These are phyloP conservation scores for Stichopus horrens DNA, from an alignment of 53 echinoderm and acorn worm genomes.

Conservation along the genomic window DNA sequence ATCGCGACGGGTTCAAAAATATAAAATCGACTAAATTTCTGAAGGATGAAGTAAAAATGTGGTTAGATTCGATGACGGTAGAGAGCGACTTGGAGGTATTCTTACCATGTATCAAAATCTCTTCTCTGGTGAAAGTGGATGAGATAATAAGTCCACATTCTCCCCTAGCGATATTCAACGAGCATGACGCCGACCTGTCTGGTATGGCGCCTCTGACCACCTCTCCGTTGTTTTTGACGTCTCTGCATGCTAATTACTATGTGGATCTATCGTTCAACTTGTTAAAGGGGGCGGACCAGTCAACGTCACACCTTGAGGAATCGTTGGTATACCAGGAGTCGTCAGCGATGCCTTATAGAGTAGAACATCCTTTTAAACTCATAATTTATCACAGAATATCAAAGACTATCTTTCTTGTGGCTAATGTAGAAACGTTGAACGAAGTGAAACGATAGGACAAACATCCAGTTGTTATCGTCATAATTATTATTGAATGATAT, in stretches of 20 bases:
- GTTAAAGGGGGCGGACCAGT: neutral
- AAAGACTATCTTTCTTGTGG: neutral
- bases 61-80: neutral
- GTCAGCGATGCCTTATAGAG: neutral
- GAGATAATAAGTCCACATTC: neutral
- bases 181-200: neutral
- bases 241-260: neutral
- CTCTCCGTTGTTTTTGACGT: neutral
- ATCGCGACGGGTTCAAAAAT: neutral
- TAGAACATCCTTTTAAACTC: neutral
- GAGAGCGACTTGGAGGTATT: conserved; percentile 10
- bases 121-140: neutral
- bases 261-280: neutral
- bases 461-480: no score
- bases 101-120: neutral
- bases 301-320: neutral
- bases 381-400: neutral
- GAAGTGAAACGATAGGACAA: no score
- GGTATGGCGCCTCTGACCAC: neutral
- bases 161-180: neutral
- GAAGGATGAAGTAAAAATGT: neutral
- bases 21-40: neutral
- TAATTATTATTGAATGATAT: no score
- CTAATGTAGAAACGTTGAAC: neutral
- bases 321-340: neutral